These are phyloP conservation scores for Bedellia somnulentella DNA, from an alignment of 2,888 invertebrate species.

Conservation along the genomic window DNA sequence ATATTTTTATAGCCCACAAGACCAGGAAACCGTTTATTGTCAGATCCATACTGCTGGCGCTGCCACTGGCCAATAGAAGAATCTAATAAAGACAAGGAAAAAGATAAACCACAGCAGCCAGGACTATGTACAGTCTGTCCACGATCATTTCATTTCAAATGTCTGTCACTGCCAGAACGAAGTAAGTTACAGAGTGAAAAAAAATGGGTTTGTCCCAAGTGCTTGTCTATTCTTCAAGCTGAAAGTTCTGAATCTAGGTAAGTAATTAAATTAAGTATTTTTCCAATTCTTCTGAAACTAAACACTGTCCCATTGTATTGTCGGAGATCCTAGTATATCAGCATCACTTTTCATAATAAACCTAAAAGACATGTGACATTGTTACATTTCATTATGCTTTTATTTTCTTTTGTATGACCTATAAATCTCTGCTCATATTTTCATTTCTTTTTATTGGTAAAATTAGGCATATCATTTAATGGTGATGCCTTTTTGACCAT, in stretches of 20 bases:
- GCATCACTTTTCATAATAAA: too few species aligned
- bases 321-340: too few species aligned
- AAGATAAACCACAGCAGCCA: constrained; percentile 18
- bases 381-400: too few species aligned
- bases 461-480: too few species aligned
- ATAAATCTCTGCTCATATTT: too few species aligned
- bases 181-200: constrained; percentile 36
- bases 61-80: constrained; percentile 75
- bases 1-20: constrained; percentile 14
- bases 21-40: constrained; percentile 31
- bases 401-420: too few species aligned
- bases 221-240: constrained; percentile 70
- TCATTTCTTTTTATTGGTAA: too few species aligned
- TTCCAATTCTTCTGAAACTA: too few species aligned
- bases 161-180: constrained; percentile 58
- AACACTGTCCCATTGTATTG: too few species aligned
- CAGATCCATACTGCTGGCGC: constrained; percentile 88
- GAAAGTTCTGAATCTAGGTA: constrained; percentile 73
- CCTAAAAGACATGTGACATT: too few species aligned
- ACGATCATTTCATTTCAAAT: constrained; percentile 80
- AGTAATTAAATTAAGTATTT: constrained; percentile 11
- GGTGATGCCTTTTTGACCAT: too few species aligned
- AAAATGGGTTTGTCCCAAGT: constrained; percentile 87
- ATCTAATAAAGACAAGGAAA: constrained; percentile 29
- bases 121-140: constrained; percentile 81